A percentile compares a stretch with the other conserved stretches of the same genome.
Conservation (phyloP, 2,113 vertebrate species). For the Coreoperca whiteheadi region DNA sequence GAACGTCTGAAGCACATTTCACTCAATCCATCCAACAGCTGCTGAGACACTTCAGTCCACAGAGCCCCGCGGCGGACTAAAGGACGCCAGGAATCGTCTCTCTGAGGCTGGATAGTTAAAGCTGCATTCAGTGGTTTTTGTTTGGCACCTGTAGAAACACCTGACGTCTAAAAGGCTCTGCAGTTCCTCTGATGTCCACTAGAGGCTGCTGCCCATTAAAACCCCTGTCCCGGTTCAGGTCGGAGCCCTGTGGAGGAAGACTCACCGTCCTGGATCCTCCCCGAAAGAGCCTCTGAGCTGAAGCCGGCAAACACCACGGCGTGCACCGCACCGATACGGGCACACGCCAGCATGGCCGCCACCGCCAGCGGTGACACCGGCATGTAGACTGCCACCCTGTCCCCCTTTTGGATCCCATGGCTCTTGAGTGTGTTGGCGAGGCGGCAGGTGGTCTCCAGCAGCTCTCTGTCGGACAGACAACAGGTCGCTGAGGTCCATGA, state of each 20-base stretch:
- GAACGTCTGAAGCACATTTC: too few species aligned
- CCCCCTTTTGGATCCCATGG: constrained; percentile 88
- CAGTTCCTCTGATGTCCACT: background rate
- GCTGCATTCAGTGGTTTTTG: too few species aligned
- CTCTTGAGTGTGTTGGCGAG: constrained; percentile 92
- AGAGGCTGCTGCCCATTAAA: background rate
- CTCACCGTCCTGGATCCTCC: constrained; percentile 92
- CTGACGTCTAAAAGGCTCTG: background rate
- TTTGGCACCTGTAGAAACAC: too few species aligned
- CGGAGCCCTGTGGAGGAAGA: background rate
- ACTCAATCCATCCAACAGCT: too few species aligned
- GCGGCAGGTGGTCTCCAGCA: constrained; percentile 93
- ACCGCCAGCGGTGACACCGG: constrained; percentile 89
- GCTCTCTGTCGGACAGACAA: constrained; percentile 82
- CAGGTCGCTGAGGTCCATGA: background rate
- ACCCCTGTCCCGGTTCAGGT: background rate
- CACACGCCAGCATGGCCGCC: constrained; percentile 93
- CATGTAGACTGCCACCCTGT: constrained; percentile 94
- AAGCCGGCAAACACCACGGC: constrained; percentile 94
- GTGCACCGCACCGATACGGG: constrained; percentile 91
- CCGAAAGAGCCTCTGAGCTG: constrained; percentile 90
- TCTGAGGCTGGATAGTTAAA: too few species aligned
- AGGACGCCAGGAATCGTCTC: too few species aligned
- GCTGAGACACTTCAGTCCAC: too few species aligned
- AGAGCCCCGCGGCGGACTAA: too few species aligned